Evolutionary conservation across 2,113 vertebrate species (phyloP).

Genomic region (Spermophilus dauricus): DNA sequence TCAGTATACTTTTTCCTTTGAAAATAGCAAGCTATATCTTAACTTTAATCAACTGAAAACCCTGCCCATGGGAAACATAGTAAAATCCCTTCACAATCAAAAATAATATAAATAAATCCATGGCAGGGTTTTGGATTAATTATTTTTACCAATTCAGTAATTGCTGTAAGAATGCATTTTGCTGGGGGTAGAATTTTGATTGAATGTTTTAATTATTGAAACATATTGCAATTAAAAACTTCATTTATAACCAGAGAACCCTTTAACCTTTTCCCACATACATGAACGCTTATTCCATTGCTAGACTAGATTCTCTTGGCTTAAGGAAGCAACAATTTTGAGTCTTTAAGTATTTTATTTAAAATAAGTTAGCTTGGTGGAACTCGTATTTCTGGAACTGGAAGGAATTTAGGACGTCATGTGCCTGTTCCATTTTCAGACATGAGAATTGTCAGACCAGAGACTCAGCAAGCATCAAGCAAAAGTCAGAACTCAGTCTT

Average conservation of each 20-base stretch:
- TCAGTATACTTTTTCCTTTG: background rate
- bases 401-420: background rate
- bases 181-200: constrained; percentile 72
- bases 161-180: constrained; percentile 70
- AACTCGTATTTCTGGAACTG: background rate
- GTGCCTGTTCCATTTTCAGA: background rate
- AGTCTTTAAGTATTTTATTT: background rate
- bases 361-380: constrained; percentile 66
- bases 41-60: constrained; percentile 50
- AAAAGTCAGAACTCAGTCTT: background rate
- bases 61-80: background rate
- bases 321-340: constrained; percentile 46
- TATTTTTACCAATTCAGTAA: constrained; percentile 52
- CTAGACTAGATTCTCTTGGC: background rate
- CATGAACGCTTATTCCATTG: constrained; percentile 61
- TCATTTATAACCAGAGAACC: constrained; percentile 51
- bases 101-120: constrained; percentile 32
- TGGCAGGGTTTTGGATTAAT: background rate
- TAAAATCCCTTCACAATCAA: constrained; percentile 63
- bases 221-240: constrained; percentile 66
- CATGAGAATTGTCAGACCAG: background rate
- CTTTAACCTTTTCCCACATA: constrained; percentile 60
- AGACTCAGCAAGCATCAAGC: background rate
- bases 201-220: constrained; percentile 79
- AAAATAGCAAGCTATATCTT: background rate